Base-by-base conservation (phyloP, 2,113 vertebrate genomes). In the Poeciliopsis occidentalis region DNA sequence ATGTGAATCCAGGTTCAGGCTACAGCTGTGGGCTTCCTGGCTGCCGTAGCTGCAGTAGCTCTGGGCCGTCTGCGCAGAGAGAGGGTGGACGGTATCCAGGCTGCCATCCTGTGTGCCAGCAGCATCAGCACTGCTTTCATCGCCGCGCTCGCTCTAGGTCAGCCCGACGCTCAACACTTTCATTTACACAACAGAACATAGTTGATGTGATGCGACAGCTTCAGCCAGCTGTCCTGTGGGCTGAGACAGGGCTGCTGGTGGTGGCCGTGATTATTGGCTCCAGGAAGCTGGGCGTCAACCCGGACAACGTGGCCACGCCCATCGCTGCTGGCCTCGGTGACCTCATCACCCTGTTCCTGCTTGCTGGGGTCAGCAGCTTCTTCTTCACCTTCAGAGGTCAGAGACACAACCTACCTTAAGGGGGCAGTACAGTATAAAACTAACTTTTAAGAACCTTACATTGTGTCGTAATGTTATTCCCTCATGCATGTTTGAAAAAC, bases 301-400 rank as follows among this genome's bases (percentile, higher is more conserved):
- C 97, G 0, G 97, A 99, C 78, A 99, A 99, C 4, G 94, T 99
- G 0, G 96, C 97, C 68, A 98, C 97, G 0, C 97, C 97, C 44
- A 96, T 98, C 27, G 97, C 97, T 0, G 97, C 97, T 15, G 97
- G 96, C 89, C 95, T 98, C 0, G 97, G 97, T 29, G 97, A 98
- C 89, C 88, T 98, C 78, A 95, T 94, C 91, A 97, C 97, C 0
- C 90, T 98, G 72, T 96, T 96, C 22, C 84, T 98, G 44, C 94
- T 98, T 39, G 96, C 97, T 0, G 90, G 92, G 17, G 87, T 97
- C 87, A 97, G 97, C 95, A 97, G 94, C 74, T 85, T 94, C 1
- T 94, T 98, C 80, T 96, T 94, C 87, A 89, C 82, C 64, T 94
- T 95, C 92, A 96, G 82, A 95, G 96, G 97, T 99, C 93, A 85